These are phyloP conservation scores for Stenurella melanura DNA, from an alignment of 2,888 invertebrate genomes.

Conservation along the genomic window DNA sequence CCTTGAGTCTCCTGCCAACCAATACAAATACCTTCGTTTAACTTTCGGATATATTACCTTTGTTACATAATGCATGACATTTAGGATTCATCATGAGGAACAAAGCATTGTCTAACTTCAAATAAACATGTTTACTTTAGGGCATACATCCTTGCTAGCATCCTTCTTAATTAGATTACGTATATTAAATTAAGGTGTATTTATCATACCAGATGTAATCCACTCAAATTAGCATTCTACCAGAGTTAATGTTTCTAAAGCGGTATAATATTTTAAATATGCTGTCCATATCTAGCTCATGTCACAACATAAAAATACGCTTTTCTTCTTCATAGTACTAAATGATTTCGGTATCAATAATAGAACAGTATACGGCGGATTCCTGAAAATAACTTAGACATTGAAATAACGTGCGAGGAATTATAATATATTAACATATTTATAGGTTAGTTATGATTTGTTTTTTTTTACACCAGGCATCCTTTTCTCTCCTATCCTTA, in stretches of 20 bases:
- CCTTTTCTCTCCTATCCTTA: too few species aligned
- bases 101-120: conserved; percentile 24
- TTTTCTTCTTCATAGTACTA: too few species aligned
- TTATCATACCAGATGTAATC: not conserved
- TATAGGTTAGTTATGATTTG: too few species aligned
- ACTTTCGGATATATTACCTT: conserved; percentile 34
- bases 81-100: conserved; percentile 30
- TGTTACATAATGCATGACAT: conserved; percentile 37
- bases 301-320: too few species aligned
- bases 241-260: not conserved
- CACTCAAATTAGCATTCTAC: not conserved
- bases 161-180: conserved; percentile 17
- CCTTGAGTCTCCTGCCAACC: conserved; percentile 8
- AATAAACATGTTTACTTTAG: conserved; percentile 29
- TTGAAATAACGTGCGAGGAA: too few species aligned
- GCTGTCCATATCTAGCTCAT: not conserved
- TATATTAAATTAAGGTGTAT: conserved; percentile 4
- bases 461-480: too few species aligned
- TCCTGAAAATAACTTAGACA: too few species aligned
- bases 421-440: too few species aligned
- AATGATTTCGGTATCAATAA: too few species aligned
- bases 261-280: not conserved
- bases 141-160: conserved; percentile 1
- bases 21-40: conserved; percentile 28
- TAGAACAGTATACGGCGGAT: too few species aligned